Percentiles rank a stretch among this genome's conserved stretches.
phyloP scores from a whole-genome alignment of 2,113 vertebrate species.

The Cynocephalus volans region DNA sequence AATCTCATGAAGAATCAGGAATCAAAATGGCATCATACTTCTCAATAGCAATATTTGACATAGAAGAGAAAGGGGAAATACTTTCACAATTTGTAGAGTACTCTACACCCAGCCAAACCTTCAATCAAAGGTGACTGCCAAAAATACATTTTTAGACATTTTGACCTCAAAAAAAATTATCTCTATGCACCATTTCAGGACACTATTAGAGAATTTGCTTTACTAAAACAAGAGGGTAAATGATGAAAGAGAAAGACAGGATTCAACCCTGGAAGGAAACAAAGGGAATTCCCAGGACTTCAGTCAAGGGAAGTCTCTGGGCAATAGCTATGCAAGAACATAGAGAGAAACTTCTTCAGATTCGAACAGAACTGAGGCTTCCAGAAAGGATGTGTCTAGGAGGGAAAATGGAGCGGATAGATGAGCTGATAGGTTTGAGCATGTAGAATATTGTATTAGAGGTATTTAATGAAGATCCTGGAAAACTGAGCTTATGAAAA shows the following conservation, averaged over 20 bases:
- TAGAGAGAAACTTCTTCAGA: not conserved
- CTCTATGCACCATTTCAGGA: not conserved
- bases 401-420: not conserved
- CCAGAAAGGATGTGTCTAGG: not conserved
- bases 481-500: not conserved
- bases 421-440: not conserved
- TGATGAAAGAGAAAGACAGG: not conserved
- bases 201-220: conserved; percentile 14
- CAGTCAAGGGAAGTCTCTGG: conserved; percentile 1
- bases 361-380: not conserved
- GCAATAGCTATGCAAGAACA: not conserved
- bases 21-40: conserved; percentile 16
- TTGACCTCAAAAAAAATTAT: conserved; percentile 30
- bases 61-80: not conserved
- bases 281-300: not conserved
- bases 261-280: not conserved
- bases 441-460: not conserved
- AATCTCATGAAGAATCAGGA: not conserved
- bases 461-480: not conserved
- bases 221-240: not conserved
- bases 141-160: conserved; percentile 38
- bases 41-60: not conserved
- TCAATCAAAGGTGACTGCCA: not conserved
- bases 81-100: not conserved
- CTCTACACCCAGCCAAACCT: not conserved